Conservation (phyloP, 2,113 vertebrate species). For the Aramus guarauna region DNA sequence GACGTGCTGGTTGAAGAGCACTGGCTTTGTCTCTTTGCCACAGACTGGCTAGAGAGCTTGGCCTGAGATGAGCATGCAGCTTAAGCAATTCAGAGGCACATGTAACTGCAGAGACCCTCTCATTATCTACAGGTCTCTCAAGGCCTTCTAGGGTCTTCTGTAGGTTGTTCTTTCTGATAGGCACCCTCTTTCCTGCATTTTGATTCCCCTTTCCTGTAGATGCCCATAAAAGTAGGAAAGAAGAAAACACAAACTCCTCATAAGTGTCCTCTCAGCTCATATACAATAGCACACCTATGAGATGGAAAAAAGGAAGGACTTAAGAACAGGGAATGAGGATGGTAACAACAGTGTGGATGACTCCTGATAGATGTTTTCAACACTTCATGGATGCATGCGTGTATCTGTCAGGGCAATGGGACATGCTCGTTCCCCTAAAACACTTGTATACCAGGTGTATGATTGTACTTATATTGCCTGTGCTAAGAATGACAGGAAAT, state of each 20-base stretch:
- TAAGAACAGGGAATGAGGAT: background rate
- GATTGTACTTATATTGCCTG: background rate
- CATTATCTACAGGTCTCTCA: background rate
- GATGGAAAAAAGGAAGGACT: background rate
- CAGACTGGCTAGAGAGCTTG: background rate
- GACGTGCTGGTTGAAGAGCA: background rate
- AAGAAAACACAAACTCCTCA: background rate
- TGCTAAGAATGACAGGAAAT: background rate
- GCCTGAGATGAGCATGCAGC: background rate
- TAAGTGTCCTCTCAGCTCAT: background rate
- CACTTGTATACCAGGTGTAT: background rate
- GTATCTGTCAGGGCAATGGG: background rate
- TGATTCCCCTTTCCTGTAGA: background rate
- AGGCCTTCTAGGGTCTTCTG: background rate
- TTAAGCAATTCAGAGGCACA: background rate
- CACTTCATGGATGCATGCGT: background rate
- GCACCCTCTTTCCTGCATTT: background rate
- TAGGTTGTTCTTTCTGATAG: background rate
- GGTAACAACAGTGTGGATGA: background rate
- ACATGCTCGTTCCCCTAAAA: background rate
- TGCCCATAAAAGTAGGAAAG: background rate
- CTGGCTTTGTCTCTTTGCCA: background rate
- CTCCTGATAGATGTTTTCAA: background rate
- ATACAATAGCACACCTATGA: background rate
- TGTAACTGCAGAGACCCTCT: background rate